Conservation (phyloP, 30 jellyfish, hydroid and myxozoan species). For the Morbakka virulenta region DNA sequence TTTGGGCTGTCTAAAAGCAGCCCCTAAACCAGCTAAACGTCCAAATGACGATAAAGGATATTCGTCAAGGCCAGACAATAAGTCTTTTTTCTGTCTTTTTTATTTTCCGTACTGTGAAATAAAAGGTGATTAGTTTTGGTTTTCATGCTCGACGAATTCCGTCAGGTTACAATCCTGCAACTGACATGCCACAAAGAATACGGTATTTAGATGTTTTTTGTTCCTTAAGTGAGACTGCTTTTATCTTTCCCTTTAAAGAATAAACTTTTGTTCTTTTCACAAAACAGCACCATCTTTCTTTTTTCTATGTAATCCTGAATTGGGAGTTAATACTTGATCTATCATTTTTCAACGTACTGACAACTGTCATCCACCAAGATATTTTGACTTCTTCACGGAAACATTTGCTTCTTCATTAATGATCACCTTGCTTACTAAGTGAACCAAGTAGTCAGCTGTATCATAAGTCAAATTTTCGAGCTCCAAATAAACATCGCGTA, state of each 20-base stretch:
- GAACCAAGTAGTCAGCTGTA: not conserved
- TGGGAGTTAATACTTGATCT: no score
- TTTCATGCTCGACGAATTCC: constrained; percentile 3
- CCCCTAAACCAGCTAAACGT: no score
- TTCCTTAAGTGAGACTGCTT: no score
- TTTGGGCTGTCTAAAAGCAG: no score
- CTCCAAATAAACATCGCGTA: not conserved
- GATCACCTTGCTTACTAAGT: not conserved
- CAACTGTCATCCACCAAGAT: not conserved
- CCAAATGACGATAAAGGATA: not conserved
- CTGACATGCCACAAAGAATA: not conserved
- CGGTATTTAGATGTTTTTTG: not conserved
- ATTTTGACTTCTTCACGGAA: not conserved
- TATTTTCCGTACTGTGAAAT: constrained; percentile 20
- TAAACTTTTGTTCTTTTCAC: not conserved
- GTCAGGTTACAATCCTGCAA: not conserved
- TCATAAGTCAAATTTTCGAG: not conserved
- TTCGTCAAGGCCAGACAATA: not conserved
- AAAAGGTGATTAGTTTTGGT: constrained; percentile 2
- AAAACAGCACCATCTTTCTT: not conserved
- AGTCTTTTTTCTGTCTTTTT: constrained; percentile 4
- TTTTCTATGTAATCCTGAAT: not conserved
- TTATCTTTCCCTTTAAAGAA: not conserved
- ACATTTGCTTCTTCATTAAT: not conserved
- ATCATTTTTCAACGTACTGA: no score